These are phyloP conservation scores for Platyscapa corneri DNA, from an alignment of 1,140 invertebrate genomes.

Conservation along the genomic window DNA sequence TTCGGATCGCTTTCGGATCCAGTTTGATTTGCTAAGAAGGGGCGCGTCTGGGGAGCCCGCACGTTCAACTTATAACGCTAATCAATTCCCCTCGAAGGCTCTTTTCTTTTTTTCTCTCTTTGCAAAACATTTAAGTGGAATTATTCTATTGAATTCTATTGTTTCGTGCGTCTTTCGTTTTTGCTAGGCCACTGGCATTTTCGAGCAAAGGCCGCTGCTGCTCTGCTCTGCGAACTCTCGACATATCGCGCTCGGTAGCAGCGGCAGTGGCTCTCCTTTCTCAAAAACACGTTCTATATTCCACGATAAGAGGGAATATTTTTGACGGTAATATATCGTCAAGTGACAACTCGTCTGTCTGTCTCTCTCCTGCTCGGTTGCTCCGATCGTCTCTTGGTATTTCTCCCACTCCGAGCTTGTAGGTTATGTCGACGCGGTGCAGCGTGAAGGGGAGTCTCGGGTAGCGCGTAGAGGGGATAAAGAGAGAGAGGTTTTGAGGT, in stretches of 20 bases:
- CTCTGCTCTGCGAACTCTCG: background rate
- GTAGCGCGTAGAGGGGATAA: background rate
- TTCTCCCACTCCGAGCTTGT: conserved; percentile 45
- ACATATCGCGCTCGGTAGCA: too few species aligned
- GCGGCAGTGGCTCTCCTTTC: background rate
- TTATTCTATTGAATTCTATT: too few species aligned
- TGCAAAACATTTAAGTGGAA: background rate
- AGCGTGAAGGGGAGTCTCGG: conserved; percentile 19
- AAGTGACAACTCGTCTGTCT: conserved; percentile 3
- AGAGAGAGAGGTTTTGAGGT: conserved; percentile 44
- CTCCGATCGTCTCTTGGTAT: background rate
- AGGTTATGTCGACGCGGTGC: conserved; percentile 33
- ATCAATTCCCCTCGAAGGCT: background rate
- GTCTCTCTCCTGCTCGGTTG: conserved; percentile 20
- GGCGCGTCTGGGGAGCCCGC: background rate
- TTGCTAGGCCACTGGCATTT: background rate
- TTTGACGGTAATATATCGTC: conserved; percentile 32
- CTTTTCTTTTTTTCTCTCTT: background rate
- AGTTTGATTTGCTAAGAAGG: background rate
- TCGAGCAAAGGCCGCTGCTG: background rate
- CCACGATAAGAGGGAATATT: conserved; percentile 5
- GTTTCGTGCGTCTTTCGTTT: background rate
- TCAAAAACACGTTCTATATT: conserved; percentile 15
- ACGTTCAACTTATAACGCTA: too few species aligned
- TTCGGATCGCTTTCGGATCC: background rate